phyloP scores from a whole-genome alignment of 2,797 vertebrate genomes.

The Ceyx erithaca region DNA sequence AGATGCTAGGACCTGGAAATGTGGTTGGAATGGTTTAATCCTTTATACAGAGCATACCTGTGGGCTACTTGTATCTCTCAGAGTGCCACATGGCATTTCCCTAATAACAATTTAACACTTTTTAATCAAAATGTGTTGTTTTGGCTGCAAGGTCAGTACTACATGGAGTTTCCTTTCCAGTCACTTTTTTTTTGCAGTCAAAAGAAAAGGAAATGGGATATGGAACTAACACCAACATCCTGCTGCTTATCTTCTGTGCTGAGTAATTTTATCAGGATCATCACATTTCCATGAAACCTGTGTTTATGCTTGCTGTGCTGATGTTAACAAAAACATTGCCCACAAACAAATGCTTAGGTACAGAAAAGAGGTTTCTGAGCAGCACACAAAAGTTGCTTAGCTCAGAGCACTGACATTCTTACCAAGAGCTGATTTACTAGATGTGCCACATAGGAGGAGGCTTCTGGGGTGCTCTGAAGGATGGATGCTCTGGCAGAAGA shows the following conservation, averaged over 20 bases:
- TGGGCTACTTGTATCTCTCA: neutral
- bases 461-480: neutral
- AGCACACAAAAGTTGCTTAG: neutral
- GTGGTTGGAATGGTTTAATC: neutral
- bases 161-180: neutral
- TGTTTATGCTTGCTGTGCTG: conserved; percentile 12
- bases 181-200: neutral
- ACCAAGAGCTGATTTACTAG: neutral
- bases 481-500: neutral
- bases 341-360: rapidly evolving
- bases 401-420: neutral
- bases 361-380: neutral
- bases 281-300: conserved; percentile 3
- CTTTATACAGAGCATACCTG: neutral
- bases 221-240: neutral
- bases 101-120: neutral
- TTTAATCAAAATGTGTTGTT: neutral
- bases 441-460: rapidly evolving
- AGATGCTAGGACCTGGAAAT: neutral
- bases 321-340: neutral
- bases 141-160: neutral
- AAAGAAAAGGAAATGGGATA: neutral
- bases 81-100: neutral
- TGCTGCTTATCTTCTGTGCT: neutral
- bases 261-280: conserved; percentile 16